Evolutionary conservation across 2,888 invertebrate genomes (phyloP).

Genomic region (Lepas anatifera): DNA sequence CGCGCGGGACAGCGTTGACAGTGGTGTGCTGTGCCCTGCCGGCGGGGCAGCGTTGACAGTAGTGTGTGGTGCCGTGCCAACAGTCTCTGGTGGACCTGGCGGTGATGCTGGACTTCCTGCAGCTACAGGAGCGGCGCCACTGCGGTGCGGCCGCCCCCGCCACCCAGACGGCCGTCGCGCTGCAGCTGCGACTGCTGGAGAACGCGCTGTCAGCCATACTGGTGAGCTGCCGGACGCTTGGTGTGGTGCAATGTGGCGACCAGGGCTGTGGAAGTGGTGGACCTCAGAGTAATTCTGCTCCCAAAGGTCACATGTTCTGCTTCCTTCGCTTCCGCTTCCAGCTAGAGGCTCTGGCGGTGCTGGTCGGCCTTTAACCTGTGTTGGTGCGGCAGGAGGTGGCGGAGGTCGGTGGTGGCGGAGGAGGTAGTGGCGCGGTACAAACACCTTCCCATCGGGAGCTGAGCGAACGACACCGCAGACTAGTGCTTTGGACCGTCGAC

Average conservation of each 20-base stretch:
- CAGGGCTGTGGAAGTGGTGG: too few species aligned
- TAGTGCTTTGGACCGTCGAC: conserved; percentile 41
- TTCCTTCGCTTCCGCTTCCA: too few species aligned
- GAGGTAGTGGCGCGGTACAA: too few species aligned
- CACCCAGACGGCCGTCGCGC: background rate
- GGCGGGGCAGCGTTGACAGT: too few species aligned
- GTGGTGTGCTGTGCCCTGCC: too few species aligned
- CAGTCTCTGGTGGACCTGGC: conserved; percentile 46
- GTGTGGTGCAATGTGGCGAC: too few species aligned
- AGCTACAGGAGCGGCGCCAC: conserved; percentile 34
- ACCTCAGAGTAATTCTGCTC: too few species aligned
- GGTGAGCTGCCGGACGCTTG: background rate
- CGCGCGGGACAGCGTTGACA: too few species aligned
- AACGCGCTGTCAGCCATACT: background rate
- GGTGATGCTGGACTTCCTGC: conserved; percentile 44
- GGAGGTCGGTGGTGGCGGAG: too few species aligned
- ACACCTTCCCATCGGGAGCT: conserved; percentile 38
- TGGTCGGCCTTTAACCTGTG: too few species aligned
- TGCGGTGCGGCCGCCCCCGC: conserved; percentile 29
- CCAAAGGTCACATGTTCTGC: too few species aligned
- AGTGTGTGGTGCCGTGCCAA: conserved; percentile 14
- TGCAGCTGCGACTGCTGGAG: background rate
- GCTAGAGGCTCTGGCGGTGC: too few species aligned
- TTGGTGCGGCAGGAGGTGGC: background rate
- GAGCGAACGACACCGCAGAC: conserved; percentile 42